phyloP scores from a whole-genome alignment of 2,797 vertebrate genomes.

The Melanogrammus aeglefinus region DNA sequence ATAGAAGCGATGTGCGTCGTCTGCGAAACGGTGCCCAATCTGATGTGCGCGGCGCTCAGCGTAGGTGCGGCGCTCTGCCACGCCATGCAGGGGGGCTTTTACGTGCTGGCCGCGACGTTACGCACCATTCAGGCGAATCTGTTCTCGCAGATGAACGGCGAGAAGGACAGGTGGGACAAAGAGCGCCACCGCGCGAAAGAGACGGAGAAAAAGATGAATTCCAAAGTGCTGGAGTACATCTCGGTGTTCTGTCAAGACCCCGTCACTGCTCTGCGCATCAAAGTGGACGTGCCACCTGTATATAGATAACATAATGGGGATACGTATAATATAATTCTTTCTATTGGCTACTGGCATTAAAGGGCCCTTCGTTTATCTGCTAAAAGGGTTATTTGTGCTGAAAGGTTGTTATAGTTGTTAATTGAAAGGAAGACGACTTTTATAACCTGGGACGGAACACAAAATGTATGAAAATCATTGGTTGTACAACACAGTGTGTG shows the following conservation, averaged over 20 bases:
- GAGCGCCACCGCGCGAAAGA: conserved; percentile 56
- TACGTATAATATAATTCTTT: neutral
- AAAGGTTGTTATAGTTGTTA: neutral
- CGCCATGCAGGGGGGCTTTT: conserved; percentile 63
- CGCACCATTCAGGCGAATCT: conserved; percentile 64
- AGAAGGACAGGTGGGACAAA: conserved; percentile 63
- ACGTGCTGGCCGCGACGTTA: conserved; percentile 58
- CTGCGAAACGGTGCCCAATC: conserved; percentile 60
- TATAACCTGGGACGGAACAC: neutral
- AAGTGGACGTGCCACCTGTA: conserved; percentile 66
- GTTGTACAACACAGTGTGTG: neutral
- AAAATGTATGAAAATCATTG: neutral
- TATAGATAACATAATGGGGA: conserved; percentile 52
- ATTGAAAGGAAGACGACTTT: neutral
- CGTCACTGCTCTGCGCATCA: conserved; percentile 65
- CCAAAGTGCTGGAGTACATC: conserved; percentile 65
- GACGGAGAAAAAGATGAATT: conserved; percentile 61
- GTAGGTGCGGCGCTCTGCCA: conserved; percentile 60
- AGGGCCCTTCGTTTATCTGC: conserved; percentile 55
- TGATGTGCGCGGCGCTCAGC: conserved; percentile 55
- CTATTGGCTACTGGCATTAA: conserved; percentile 41
- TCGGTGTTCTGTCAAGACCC: conserved; percentile 68
- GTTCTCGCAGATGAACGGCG: conserved; percentile 64
- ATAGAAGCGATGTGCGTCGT: conserved; percentile 65
- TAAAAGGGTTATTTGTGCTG: conserved; percentile 31